phyloP scores from a whole-genome alignment of 2,113 vertebrate species.

The Arizona elegans region DNA sequence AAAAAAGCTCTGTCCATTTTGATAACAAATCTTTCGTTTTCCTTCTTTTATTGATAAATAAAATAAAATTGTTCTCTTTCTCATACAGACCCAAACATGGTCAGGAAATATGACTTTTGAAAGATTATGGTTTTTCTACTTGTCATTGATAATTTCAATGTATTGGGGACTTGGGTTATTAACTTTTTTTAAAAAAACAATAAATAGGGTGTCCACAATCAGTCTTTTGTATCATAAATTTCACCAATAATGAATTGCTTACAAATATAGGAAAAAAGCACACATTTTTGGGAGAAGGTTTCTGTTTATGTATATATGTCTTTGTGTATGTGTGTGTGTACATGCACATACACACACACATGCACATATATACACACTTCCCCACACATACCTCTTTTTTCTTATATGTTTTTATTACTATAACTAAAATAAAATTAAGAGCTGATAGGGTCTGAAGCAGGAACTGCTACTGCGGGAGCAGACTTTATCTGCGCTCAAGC shows the following conservation, averaged over 20 bases:
- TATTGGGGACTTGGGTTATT: background rate
- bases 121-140: background rate
- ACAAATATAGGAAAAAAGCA: background rate
- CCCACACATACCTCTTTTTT: background rate
- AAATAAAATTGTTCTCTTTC: background rate
- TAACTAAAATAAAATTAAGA: background rate
- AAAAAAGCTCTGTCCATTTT: slow-evolving; percentile 2
- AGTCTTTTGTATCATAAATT: background rate
- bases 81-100: background rate
- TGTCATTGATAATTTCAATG: background rate
- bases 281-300: background rate
- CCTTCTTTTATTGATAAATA: background rate
- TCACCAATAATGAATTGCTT: background rate
- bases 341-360: background rate
- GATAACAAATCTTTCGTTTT: background rate
- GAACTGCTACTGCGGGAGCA: background rate
- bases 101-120: background rate
- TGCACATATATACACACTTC: background rate
- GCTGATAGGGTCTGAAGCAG: background rate
- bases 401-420: background rate
- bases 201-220: background rate
- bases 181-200: background rate
- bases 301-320: background rate
- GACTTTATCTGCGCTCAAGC: background rate
- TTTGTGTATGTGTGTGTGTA: background rate